Percentiles rank a stretch among this genome's conserved stretches.
These are phyloP conservation scores for Mythimna vitellina DNA, from an alignment of 2,888 invertebrate genomes.

Conservation along the genomic window DNA sequence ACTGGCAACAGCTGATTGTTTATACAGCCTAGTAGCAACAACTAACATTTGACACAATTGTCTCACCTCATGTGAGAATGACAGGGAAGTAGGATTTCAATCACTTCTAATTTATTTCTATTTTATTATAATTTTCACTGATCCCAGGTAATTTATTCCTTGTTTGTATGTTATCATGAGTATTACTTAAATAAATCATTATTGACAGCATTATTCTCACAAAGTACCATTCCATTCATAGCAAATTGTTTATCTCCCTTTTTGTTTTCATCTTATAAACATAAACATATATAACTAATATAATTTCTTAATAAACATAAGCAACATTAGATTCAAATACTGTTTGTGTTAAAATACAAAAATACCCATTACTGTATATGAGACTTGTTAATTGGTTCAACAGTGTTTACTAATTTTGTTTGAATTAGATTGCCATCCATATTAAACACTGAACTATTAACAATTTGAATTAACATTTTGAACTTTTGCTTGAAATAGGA, in stretches of 20 bases:
- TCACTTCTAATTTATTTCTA: no score
- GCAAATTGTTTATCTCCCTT: background rate
- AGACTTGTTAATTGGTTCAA: conserved; percentile 16
- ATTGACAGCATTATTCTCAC: background rate
- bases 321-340: background rate
- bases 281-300: background rate
- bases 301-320: no score
- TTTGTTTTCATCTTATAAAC: background rate
- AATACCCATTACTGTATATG: background rate
- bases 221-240: background rate
- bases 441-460: conserved; percentile 14
- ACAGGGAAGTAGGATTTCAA: conserved; percentile 22
- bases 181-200: conserved; percentile 1
- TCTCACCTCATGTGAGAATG: conserved; percentile 15
- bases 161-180: conserved; percentile 11
- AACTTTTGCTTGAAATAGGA: no score
- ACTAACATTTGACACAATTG: conserved; percentile 33
- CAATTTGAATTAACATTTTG: background rate
- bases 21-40: conserved; percentile 49
- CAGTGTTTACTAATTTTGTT: conserved; percentile 30
- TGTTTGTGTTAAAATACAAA: background rate
- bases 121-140: no score
- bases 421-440: conserved; percentile 3
- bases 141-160: background rate
- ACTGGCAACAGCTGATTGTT: conserved; percentile 66